Evolutionary conservation across 2,113 vertebrate genomes (phyloP), one percentile per base, ranked within the genome.

Genomic region (Thamnaconus septentrionalis): DNA sequence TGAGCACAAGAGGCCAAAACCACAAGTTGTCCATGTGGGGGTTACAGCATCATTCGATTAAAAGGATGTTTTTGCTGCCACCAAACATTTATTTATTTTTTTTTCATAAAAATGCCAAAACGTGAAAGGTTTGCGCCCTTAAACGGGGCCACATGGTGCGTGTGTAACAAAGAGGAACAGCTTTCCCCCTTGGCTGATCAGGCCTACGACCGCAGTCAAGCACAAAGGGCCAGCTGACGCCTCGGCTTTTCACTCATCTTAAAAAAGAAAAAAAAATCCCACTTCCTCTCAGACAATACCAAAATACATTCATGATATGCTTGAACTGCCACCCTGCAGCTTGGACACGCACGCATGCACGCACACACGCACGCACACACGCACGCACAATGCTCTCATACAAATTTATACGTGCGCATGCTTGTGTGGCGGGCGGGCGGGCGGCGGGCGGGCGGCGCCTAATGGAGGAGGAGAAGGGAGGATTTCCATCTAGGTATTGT

Each of bases 221-320:
- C 87, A 91, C 90, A 91, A 91, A 87, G 87, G 85, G 81, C 87
- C 90, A 91, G 90, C 87, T 91, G 89, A 91, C 88, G 86, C 87
- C 88, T 85, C 71, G 80, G 84, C 86, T 85, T 89, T 85, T 86
- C 87, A 84, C 81, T 87, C 87, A 73, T 81, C 82, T 89, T 81
- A 78, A 89, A 89, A 89, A 31, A 31, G 2, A 31, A 31, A 31
- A 31, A 31, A 31, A 31, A 31, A 31, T 85, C 86, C 87, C 73
- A 87, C 87, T 88, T 86, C 85, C 85, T 85, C 82, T 72, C 86
- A 87, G 67, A 90, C 85, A 87, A 88, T 83, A 88, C 82, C 79
- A 80, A 90, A 88, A 90, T 86, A 81, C 84, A 88, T 90, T 85
- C 79, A 87, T 89, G 86, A 89, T 89, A 90, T 87, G 89, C 86